These are phyloP conservation scores for Bombus pyrosoma DNA, from an alignment of 1,140 invertebrate genomes.

Conservation along the genomic window DNA sequence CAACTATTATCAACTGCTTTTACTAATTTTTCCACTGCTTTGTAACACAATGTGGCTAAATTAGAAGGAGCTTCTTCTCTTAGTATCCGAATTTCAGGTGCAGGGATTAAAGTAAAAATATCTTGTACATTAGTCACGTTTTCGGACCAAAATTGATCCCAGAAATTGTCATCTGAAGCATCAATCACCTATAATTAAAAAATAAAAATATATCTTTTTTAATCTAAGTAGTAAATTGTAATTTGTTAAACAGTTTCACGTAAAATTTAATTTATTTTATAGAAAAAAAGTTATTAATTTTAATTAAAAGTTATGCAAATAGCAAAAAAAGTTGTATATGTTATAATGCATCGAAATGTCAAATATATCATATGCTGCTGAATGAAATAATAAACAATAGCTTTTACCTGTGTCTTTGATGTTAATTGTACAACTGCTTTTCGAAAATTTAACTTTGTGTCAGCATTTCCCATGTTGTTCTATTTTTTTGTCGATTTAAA, in stretches of 20 bases:
- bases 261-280: neutral
- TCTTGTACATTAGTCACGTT: constrained; percentile 97
- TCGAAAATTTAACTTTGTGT: constrained; percentile 98
- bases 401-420: constrained; percentile 94
- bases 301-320: neutral
- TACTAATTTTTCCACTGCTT: constrained; percentile 98
- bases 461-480: constrained; percentile 95
- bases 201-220: neutral
- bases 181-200: constrained; percentile 89
- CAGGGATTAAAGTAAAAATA: constrained; percentile 97
- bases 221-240: neutral
- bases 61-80: constrained; percentile 99
- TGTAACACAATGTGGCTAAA: constrained; percentile 98
- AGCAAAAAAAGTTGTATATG: neutral
- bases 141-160: constrained; percentile 99
- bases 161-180: constrained; percentile 95
- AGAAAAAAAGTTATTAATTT: neutral
- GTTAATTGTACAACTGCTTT: constrained; percentile 98
- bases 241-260: neutral
- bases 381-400: constrained; percentile 41
- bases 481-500: neutral
- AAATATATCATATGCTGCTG: constrained; percentile 52
- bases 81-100: constrained; percentile 95
- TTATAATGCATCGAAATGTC: constrained; percentile 39
- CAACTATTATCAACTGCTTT: constrained; percentile 96